Conservation (phyloP, 2,797 vertebrate species). For the Trachops cirrhosus region DNA sequence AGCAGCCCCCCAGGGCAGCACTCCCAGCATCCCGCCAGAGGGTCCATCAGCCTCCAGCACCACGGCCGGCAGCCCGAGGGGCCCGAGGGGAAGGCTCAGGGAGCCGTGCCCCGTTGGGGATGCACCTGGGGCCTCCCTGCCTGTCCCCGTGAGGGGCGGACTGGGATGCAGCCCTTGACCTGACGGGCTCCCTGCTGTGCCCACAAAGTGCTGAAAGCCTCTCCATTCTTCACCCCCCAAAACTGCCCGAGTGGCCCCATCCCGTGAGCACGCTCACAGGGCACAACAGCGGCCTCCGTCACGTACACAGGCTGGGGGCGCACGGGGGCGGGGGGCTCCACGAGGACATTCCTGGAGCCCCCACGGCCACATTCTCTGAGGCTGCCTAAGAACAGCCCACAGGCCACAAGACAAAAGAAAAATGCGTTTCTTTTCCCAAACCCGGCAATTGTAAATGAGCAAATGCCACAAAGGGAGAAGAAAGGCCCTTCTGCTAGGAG, state of each 20-base stretch:
- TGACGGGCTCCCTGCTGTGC: not conserved
- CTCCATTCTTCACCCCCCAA: not conserved
- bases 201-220: not conserved
- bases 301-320: rapidly evolving
- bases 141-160: not conserved
- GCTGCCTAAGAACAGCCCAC: not conserved
- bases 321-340: rapidly evolving
- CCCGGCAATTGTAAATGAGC: not conserved
- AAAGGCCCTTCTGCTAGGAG: not conserved
- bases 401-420: not conserved
- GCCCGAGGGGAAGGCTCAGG: not conserved
- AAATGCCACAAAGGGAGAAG: not conserved
- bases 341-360: not conserved
- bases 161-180: not conserved
- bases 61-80: rapidly evolving
- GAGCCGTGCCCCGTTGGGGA: rapidly evolving
- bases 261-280: rapidly evolving
- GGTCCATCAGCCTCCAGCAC: not conserved
- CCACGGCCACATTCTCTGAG: rapidly evolving
- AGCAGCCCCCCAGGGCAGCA: too few species aligned
- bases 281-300: not conserved
- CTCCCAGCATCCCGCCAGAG: not conserved
- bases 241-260: not conserved
- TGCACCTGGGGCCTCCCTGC: too few species aligned
- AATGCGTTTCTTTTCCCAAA: not conserved